Conservation (phyloP, 2,888 invertebrate species). For the Eugnorisma glareosa region DNA sequence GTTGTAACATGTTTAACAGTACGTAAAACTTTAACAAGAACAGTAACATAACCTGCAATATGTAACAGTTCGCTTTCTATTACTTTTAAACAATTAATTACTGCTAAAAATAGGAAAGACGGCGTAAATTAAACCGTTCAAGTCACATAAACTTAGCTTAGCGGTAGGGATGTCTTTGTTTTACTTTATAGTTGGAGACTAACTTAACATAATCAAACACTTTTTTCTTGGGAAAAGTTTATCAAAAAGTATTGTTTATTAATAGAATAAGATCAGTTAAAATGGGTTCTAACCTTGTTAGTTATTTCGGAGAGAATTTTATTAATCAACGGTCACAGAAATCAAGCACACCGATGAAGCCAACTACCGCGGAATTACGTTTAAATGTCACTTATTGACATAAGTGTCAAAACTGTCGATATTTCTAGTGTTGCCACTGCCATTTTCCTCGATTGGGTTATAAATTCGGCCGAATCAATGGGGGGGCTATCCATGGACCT, state of each 20-base stretch:
- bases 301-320: constrained; percentile 2
- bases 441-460: too few species aligned
- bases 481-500: too few species aligned
- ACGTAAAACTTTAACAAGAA: not conserved
- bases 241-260: not conserved
- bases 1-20: constrained; percentile 6
- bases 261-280: not conserved
- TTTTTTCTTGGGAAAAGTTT: not conserved
- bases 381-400: constrained; percentile 21
- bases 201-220: not conserved
- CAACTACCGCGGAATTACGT: constrained; percentile 25
- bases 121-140: constrained; percentile 5
- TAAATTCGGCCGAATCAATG: too few species aligned
- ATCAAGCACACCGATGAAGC: constrained; percentile 15
- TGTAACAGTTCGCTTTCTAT: not conserved
- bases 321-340: constrained; percentile 19
- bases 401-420: constrained; percentile 15
- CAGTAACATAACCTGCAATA: not conserved
- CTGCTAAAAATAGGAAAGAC: constrained; percentile 27
- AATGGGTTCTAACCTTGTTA: constrained; percentile 29
- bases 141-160: constrained; percentile 48
- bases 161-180: constrained; percentile 42
- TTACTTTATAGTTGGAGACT: constrained; percentile 3
- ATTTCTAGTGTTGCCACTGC: not conserved
- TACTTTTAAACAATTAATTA: constrained; percentile 6